Base-by-base conservation (phyloP, 2,797 vertebrate genomes). In the Hypotaenidia okinawae region DNA sequence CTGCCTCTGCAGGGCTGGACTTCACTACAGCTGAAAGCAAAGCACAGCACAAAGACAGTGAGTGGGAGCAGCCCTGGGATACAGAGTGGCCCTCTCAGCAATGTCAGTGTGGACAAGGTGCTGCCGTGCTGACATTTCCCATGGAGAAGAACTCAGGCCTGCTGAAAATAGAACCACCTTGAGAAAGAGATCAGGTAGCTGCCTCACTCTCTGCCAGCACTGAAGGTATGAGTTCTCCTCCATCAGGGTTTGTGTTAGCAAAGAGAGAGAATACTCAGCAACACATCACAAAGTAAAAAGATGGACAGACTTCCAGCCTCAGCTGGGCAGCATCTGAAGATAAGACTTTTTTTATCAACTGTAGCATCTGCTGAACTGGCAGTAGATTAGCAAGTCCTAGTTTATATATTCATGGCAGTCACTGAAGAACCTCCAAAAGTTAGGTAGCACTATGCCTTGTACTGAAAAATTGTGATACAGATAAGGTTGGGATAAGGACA, bases 161-260 rank as follows among this genome's bases (percentile, higher is more conserved):
- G 30, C 84, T 93, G 68, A 89, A 96, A 96, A 96, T 95, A 96
- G 78, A 93, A 74, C 9, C 25, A 23, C 62, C 95, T 86, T 83
- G 64, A 92, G 62, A 84, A 86, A 72, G 61, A 63, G 6, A 58
- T 83, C 41, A 63, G 55, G 63, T 87, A 94, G 78, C 81, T 91
- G 75, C 45, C 70, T 96, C 24, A 11, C n/a, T 25, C 45, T 43
- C 74, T 89, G 80, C 51, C 84, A 93, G 61, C 27, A 25, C 61
- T 91, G 69, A 82, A 51, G 22, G 69, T 73, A 72, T 2, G 55
- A 82, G 37, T 93, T 87, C 37, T 87, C 13, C 43, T 79, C 17
- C 73, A 24, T 52, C 30, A 41, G 35, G 13, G n/a, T 55, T 57
- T 77, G n/a, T 82, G 35, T 47, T 67, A 66, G 51, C 14, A 80